Evolutionary conservation across 1,140 invertebrate genomes (phyloP).

Genomic region (Drosophila seguyi): DNA sequence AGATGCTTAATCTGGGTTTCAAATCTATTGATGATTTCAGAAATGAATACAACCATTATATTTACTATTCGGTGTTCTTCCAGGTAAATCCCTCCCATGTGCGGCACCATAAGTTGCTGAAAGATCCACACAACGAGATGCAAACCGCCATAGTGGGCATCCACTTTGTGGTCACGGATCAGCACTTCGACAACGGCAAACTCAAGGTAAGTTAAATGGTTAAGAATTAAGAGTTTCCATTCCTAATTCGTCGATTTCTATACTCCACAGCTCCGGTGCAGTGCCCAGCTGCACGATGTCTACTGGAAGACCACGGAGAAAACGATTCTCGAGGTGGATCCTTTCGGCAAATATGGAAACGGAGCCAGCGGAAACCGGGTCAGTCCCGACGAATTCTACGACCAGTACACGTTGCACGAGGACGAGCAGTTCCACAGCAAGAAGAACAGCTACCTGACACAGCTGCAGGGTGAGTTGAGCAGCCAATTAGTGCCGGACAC

Average conservation of each 20-base stretch:
- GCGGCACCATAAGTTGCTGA: slow-evolving; percentile 75
- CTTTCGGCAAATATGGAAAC: slow-evolving; percentile 54
- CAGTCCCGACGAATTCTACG: slow-evolving; percentile 73
- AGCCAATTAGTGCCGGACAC: slow-evolving; percentile 61
- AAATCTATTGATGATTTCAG: too few relatives aligned
- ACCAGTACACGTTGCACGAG: slow-evolving; percentile 79
- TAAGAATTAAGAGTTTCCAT: fast-evolving
- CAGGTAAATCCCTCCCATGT: slow-evolving; percentile 82
- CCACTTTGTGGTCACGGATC: slow-evolving; percentile 86
- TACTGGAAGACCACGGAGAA: slow-evolving; percentile 88
- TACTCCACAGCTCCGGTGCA: slow-evolving; percentile 86
- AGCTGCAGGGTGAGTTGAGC: slow-evolving; percentile 79
- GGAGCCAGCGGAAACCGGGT: slow-evolving; percentile 66
- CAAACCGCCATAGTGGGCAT: slow-evolving; percentile 85
- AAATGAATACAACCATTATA: too few relatives aligned
- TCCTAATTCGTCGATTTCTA: neutral
- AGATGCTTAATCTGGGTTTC: neutral
- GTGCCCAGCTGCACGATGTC: slow-evolving; percentile 87
- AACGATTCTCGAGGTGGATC: slow-evolving; percentile 86
- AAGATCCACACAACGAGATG: slow-evolving; percentile 76
- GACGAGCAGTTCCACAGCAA: slow-evolving; percentile 76
- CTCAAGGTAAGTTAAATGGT: slow-evolving; percentile 84
- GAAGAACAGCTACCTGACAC: slow-evolving; percentile 83
- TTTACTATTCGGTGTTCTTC: neutral
- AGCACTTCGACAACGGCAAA: slow-evolving; percentile 87